Base-by-base conservation (phyloP, 2,797 vertebrate species). In the Sternotherus odoratus region DNA sequence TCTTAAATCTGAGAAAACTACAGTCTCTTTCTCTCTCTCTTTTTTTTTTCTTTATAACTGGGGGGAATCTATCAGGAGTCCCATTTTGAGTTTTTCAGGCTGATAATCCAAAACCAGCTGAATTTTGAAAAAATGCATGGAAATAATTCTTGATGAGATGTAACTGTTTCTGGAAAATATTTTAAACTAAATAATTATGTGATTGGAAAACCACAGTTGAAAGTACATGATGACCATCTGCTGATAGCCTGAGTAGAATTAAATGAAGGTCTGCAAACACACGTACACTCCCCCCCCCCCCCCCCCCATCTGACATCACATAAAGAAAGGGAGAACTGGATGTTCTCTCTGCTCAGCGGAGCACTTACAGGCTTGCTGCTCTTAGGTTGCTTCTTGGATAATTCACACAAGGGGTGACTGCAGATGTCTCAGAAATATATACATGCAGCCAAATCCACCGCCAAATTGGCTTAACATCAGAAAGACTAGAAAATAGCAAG, bases 401-500 rank as follows among this genome's bases (percentile, higher is more conserved):
- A 95, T 94, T 95, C 96, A 91, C 83, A 5, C 91, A 87, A 83
- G 89, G 53, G 87, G 77, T 95, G 95, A 89, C 88, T 96, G 91
- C 83, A 92, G 46, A 75, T 43, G 63, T 95, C 87, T 95, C 77
- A 93, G 89, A 97, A 96, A 87, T 79, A 88, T 72, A 87, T 66
- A 91, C 83, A 17, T 9, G 6, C 57, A 96, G 96, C 84, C 94
- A 94, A 89, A 95, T 95, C 83, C n/a, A 96, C 72, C 69, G 86
- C 66, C 72, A 89, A 96, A 96, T 28, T 97, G 95, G 87, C 92
- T 91, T 95, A 91, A 80, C 86, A 46, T 95, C 91, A 95, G 85
- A 77, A 50, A 57, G 46, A 86, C 94, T 4, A 92, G 85, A 97
- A 97, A 97, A 97, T 95, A 97, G 94, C 85, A 96, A 89, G 16